Percentiles rank a stretch among this genome's conserved stretches.
These are phyloP conservation scores for Ctena decussata DNA, from an alignment of 2,888 invertebrate genomes.

Conservation along the genomic window DNA sequence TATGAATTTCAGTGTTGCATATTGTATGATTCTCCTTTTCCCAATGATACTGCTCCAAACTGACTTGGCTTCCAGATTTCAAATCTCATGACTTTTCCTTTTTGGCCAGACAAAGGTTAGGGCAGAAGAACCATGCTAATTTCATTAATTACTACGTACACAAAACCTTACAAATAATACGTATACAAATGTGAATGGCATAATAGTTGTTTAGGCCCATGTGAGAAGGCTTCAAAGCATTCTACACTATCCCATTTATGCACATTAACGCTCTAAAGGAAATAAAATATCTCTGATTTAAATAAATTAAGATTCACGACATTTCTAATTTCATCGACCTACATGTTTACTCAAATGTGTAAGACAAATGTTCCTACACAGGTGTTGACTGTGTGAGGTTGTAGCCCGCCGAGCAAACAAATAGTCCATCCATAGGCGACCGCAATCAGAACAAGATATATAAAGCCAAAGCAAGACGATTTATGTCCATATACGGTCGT, in stretches of 20 bases:
- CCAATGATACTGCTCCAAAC: too few relatives aligned
- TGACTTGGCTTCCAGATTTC: too few relatives aligned
- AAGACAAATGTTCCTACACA: slow-evolving; percentile 57
- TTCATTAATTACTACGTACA: too few relatives aligned
- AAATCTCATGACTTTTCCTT: too few relatives aligned
- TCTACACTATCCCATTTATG: neutral
- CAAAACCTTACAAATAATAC: too few relatives aligned
- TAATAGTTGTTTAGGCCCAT: slow-evolving; percentile 4
- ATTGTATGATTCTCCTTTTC: too few relatives aligned
- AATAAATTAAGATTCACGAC: slow-evolving; percentile 62
- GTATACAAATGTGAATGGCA: slow-evolving; percentile 16
- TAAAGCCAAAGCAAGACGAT: neutral
- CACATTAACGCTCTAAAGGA: slow-evolving; percentile 17
- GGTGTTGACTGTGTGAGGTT: slow-evolving; percentile 61
- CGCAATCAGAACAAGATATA: slow-evolving; percentile 4
- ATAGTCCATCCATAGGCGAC: slow-evolving; percentile 5
- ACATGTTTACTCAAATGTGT: slow-evolving; percentile 45
- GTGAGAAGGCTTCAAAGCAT: slow-evolving; percentile 15
- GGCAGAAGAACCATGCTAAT: too few relatives aligned
- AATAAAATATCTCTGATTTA: slow-evolving; percentile 37
- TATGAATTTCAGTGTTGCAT: too few relatives aligned
- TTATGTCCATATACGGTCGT: slow-evolving; percentile 6
- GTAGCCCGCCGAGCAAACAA: slow-evolving; percentile 10
- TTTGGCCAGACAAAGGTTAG: too few relatives aligned
- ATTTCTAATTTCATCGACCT: slow-evolving; percentile 51